phyloP scores from a whole-genome alignment of 2,113 vertebrate genomes.

The Clarias macrocephalus region DNA sequence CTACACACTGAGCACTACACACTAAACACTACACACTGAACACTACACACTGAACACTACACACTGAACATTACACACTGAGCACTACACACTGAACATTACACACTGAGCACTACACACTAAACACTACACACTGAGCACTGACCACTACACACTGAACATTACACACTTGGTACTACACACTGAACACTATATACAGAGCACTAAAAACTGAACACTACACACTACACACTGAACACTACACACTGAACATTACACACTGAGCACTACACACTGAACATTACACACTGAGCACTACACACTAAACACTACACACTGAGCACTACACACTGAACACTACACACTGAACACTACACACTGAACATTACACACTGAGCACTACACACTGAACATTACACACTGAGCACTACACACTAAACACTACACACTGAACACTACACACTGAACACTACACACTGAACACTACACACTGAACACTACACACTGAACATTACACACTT shows the following conservation, averaged over 20 bases:
- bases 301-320: not conserved
- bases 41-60: not conserved
- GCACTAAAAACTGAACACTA: not conserved
- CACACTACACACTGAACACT: not conserved
- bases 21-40: not conserved
- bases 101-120: not conserved
- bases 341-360: too few relatives aligned
- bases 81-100: not conserved
- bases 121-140: not conserved
- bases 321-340: not conserved
- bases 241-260: not conserved
- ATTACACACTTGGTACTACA: not conserved
- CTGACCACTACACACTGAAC: too few relatives aligned
- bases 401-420: not conserved
- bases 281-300: not conserved
- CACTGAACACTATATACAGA: not conserved
- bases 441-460: not conserved
- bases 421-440: not conserved
- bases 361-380: not conserved
- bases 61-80: not conserved
- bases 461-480: not conserved
- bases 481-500: not conserved
- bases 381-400: too few relatives aligned
- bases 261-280: not conserved
- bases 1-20: not conserved